phyloP scores from a whole-genome alignment of 1,140 invertebrate genomes.

The Oncopeltus fasciatus region DNA sequence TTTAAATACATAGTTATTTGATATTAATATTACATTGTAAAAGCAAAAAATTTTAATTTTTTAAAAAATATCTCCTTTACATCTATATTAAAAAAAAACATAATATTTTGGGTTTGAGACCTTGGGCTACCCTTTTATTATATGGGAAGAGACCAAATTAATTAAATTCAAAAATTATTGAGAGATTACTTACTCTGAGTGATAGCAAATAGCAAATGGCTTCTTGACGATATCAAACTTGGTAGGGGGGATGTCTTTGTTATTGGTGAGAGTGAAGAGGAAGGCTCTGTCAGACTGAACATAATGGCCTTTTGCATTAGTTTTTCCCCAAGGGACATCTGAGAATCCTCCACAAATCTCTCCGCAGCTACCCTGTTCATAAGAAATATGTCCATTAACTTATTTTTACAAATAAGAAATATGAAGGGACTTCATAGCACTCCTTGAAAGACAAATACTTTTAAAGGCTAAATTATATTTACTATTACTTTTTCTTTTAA shows the following conservation, averaged over 20 bases:
- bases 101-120: too few species aligned
- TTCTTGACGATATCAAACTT: constrained; percentile 77
- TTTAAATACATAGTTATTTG: too few species aligned
- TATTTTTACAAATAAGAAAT: too few species aligned
- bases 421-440: too few species aligned
- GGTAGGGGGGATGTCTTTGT: constrained; percentile 54
- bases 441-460: too few species aligned
- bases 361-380: constrained; percentile 57
- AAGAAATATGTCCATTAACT: too few species aligned
- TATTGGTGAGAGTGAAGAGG: constrained; percentile 60
- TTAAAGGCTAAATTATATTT: too few species aligned
- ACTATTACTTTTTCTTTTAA: too few species aligned
- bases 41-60: too few species aligned
- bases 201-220: constrained; percentile 80
- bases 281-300: constrained; percentile 74
- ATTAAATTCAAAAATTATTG: not conserved
- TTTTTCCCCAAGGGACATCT: constrained; percentile 68
- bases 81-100: too few species aligned
- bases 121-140: not conserved
- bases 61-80: too few species aligned
- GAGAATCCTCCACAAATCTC: constrained; percentile 76
- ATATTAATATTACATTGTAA: too few species aligned
- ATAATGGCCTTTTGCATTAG: constrained; percentile 63
- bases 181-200: constrained; percentile 59
- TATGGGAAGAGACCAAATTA: not conserved